phyloP scores from a whole-genome alignment of 2,113 vertebrate genomes.

The Stigmatopora argus region DNA sequence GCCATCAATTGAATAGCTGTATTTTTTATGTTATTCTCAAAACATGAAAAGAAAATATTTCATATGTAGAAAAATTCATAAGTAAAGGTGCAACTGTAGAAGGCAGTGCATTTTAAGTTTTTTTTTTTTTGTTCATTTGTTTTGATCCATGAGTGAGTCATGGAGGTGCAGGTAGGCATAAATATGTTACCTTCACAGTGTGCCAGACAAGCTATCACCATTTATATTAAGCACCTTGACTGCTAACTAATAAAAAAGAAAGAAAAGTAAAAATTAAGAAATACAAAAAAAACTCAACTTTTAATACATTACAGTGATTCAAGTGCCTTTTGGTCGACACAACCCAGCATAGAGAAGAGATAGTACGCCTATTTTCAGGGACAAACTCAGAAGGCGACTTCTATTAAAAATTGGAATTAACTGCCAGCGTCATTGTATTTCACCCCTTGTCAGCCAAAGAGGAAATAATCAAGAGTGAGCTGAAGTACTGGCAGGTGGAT shows the following conservation, averaged over 20 bases:
- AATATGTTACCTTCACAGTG: constrained; percentile 1
- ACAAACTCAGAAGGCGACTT: constrained; percentile 28
- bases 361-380: constrained; percentile 20
- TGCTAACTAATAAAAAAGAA: constrained; percentile 2
- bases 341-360: constrained; percentile 9
- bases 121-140: not conserved
- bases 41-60: not conserved
- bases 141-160: not conserved
- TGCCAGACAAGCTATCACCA: not conserved
- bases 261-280: not conserved
- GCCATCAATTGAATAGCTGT: not conserved
- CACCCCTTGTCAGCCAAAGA: constrained; percentile 41
- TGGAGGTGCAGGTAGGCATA: not conserved
- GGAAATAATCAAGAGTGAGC: constrained; percentile 52
- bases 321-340: constrained; percentile 5
- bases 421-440: constrained; percentile 50
- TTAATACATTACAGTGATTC: not conserved
- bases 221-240: constrained; percentile 1
- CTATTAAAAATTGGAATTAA: constrained; percentile 48
- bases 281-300: not conserved
- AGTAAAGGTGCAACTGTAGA: not conserved
- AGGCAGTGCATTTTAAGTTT: not conserved
- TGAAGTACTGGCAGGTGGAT: constrained; percentile 55
- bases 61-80: no score
- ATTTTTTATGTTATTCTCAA: not conserved